Evolutionary conservation across 2,113 vertebrate genomes (phyloP).

Genomic region (Thalassarche chlororhynchos): DNA sequence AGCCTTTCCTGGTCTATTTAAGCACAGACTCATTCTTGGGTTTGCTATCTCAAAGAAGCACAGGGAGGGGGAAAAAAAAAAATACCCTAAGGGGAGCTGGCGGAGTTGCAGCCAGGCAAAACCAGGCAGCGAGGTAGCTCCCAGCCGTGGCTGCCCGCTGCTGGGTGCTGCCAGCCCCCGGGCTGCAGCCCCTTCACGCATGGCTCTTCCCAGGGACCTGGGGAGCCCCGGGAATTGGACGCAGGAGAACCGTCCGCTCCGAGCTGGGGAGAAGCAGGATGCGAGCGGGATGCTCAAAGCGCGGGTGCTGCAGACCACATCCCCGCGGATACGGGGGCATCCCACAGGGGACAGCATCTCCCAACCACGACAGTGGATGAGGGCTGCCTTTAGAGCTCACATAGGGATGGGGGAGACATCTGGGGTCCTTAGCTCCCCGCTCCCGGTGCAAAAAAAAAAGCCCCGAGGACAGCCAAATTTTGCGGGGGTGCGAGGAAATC

Average conservation of each 20-base stretch:
- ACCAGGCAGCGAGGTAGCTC: neutral
- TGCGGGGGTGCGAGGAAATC: accelerated
- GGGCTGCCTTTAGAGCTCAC: neutral
- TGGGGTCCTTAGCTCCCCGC: neutral
- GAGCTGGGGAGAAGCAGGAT: neutral
- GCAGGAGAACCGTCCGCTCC: neutral
- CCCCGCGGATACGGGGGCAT: neutral
- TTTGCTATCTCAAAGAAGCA: neutral
- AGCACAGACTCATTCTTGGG: neutral
- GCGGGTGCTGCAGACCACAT: neutral
- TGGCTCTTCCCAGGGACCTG: neutral
- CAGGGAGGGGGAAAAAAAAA: no score
- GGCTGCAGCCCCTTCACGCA: neutral
- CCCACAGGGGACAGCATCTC: neutral
- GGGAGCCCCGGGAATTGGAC: neutral
- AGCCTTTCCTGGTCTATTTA: accelerated
- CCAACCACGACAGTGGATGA: accelerated
- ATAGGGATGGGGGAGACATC: accelerated
- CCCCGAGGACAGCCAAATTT: neutral
- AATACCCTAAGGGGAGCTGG: neutral
- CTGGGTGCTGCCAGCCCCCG: neutral
- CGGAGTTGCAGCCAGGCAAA: neutral
- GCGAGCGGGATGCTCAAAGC: neutral
- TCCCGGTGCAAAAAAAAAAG: neutral
- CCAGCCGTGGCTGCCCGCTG: neutral